Evolutionary conservation across 2,888 invertebrate species (phyloP), one percentile per base, ranked within the genome.

Genomic region (Adineta ricciae): DNA sequence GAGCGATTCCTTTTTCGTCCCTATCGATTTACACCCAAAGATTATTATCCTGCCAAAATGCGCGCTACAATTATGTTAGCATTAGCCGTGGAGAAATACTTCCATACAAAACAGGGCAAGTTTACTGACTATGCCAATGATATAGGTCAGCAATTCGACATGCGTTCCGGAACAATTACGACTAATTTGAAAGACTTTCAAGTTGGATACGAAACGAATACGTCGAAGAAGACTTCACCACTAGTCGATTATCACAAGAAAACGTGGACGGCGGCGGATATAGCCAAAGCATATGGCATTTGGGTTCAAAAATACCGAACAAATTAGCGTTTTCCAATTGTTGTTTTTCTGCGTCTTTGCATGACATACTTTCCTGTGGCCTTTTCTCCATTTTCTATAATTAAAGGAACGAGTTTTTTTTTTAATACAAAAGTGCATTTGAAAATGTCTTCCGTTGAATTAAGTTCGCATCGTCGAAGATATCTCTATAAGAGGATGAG

Each of bases 11-110:
- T 78, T 24, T 78, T 78, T 78, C 78, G 78, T 78, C 19, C 78
- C 24, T 78, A 78, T 78, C 78, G 78, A 9, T 78, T 78, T 78
- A 78, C 78, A 41, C 24, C 24, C 24, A n/a, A 78, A 41, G 16
- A 78, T 78, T 78, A 41, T 78, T 78, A 78, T 41, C 78, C 78
- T n/a, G 1, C 41, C 24, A 78, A 78, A 78, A 78, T 78, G 78
- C 38, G 41, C 38, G 4, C n/a, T 1, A 78, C 19, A 2, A 41
- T 78, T 78, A 5, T 78, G 11, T 41, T 78, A 78, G 24, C 41
- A 41, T 78, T 78, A 41, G 78, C 41, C 0, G 41, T 1, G 2
- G 41, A 38, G n/a, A 38, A 41, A 78, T 78, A 41, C n/a, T 78
- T 78, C n/a, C 21, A 41, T 3, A n/a, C 38, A 24, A 38, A 78